These are phyloP conservation scores for Engraulis encrasicolus DNA, from an alignment of 2,113 vertebrate genomes.

Conservation along the genomic window DNA sequence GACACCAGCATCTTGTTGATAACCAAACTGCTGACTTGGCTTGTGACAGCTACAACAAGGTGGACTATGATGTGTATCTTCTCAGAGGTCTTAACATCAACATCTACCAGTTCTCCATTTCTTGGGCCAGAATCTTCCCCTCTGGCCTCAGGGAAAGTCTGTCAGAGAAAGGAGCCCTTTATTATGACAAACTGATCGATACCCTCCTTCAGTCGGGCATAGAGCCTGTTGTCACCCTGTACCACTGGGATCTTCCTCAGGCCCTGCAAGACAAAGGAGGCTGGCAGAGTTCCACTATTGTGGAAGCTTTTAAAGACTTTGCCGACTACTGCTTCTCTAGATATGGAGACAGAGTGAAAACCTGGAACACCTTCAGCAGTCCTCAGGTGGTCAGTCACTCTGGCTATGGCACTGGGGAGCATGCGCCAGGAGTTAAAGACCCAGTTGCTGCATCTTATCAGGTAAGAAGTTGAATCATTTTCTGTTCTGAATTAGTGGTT, in stretches of 20 bases:
- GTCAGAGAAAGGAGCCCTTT: slow-evolving; percentile 74
- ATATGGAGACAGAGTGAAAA: slow-evolving; percentile 88
- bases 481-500: neutral
- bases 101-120: slow-evolving; percentile 91
- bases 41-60: slow-evolving; percentile 90
- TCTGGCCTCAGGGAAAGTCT: slow-evolving; percentile 66
- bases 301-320: slow-evolving; percentile 84
- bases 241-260: slow-evolving; percentile 94
- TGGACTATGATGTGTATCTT: slow-evolving; percentile 83
- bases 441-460: slow-evolving; percentile 85
- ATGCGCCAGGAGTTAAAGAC: slow-evolving; percentile 83
- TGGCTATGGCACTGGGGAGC: slow-evolving; percentile 89
- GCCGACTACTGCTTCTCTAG: slow-evolving; percentile 88
- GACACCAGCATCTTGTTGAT: slow-evolving; percentile 61
- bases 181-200: slow-evolving; percentile 86
- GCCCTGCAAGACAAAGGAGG: slow-evolving; percentile 84
- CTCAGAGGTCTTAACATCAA: slow-evolving; percentile 82
- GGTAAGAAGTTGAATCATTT: slow-evolving; percentile 64
- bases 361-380: slow-evolving; percentile 93
- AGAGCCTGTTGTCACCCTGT: slow-evolving; percentile 85
- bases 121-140: slow-evolving; percentile 92
- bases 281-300: slow-evolving; percentile 83
- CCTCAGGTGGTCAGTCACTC: slow-evolving; percentile 91
- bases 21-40: slow-evolving; percentile 83
- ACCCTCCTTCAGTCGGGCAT: slow-evolving; percentile 77